Evolutionary conservation across 2,113 vertebrate genomes (phyloP), one percentile per base, ranked within the genome.

Genomic region (Sus scrofa): DNA sequence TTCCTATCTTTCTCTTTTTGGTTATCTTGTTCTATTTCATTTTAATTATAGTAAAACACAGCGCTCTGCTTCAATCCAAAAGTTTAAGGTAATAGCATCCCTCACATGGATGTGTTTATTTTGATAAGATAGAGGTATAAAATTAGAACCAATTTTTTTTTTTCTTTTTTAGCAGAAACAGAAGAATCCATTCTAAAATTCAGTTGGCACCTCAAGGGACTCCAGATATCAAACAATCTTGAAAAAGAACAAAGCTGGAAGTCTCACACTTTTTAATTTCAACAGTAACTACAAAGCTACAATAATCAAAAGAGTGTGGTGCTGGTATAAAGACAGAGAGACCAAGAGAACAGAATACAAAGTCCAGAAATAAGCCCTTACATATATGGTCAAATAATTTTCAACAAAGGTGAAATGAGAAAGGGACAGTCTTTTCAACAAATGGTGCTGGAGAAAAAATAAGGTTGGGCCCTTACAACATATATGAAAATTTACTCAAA

Each of bases 11-110:
- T 12, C 13, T 30, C 9, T 89, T 97, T 86, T 52, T 71, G 60
- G 18, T 92, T 96, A 88, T 77, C 81, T 86, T 92, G 70, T 7
- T 96, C 94, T 70, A 89, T 74, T 96, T 92, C 95, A 26, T 30
- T 7, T 86, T 88, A 7, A 63, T 71, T 1, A 7, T 10, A 65
- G 74, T 34, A 90, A 87, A 95, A 84, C 26, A 58, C 8, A 82
- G 85, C 65, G 30, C 1, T 4, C 0, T 20, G 37, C 16, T 56
- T 20, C 73, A 7, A 14, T 56, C 44, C 13, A 39, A 6, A 93
- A 65, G 18, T 56, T 96, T 74, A 74, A 86, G 18, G 67, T 56
- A 88, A 86, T 15, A 77, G 30, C 14, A 74, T 44, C 58, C 20
- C 30, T 73, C 50, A 86, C 75, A 77, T 16, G 62, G 24, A 14